These are phyloP conservation scores for Danaus plexippus DNA, from an alignment of 1,140 invertebrate species.

Conservation along the genomic window DNA sequence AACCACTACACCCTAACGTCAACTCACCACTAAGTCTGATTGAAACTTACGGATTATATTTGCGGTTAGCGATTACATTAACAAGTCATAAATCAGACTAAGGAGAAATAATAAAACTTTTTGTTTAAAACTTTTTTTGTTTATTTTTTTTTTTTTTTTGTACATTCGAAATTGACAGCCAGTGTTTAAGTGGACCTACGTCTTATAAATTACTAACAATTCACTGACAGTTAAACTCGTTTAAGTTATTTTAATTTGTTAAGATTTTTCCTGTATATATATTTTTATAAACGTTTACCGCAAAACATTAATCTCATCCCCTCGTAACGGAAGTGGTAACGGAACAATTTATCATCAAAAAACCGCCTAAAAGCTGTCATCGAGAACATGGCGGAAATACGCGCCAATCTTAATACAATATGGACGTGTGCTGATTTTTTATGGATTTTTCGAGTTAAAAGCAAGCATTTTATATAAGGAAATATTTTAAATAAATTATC, in stretches of 20 bases:
- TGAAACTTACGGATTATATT: constrained; percentile 10
- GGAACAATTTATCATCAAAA: constrained; percentile 42
- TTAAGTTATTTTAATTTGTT: too few species aligned
- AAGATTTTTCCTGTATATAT: not conserved
- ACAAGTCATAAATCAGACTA: too few species aligned
- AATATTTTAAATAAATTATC: too few species aligned
- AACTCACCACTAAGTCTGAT: constrained; percentile 6
- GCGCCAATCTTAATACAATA: constrained; percentile 35
- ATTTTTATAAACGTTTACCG: constrained; percentile 11
- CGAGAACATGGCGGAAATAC: constrained; percentile 29
- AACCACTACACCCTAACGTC: constrained; percentile 29
- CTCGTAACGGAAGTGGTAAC: constrained; percentile 22
- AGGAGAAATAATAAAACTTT: too few species aligned
- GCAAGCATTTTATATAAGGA: too few species aligned
- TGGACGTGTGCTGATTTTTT: constrained; percentile 29
- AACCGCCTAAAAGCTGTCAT: constrained; percentile 34
- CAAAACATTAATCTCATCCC: constrained; percentile 19
- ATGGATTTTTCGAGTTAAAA: constrained; percentile 2
- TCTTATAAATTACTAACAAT: constrained; percentile 2
- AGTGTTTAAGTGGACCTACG: not conserved
- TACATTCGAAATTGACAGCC: not conserved
- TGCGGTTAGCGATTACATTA: not conserved
- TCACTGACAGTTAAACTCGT: not conserved
- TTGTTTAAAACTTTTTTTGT: not conserved
- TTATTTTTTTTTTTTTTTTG: constrained; percentile 3